phyloP scores from a whole-genome alignment of 2,113 vertebrate genomes.

The Helogale parvula region DNA sequence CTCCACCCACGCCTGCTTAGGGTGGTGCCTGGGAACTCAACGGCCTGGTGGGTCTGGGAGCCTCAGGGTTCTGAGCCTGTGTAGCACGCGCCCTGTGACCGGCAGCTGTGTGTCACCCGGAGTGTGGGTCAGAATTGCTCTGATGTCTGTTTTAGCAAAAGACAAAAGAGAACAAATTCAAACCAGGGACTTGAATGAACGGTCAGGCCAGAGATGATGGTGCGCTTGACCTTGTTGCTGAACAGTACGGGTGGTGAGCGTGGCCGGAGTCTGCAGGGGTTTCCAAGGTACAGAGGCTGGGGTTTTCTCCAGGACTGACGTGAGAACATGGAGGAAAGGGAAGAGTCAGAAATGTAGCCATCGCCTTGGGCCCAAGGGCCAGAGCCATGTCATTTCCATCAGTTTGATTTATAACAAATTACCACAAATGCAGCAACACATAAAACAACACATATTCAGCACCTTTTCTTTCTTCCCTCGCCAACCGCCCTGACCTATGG shows the following conservation, averaged over 20 bases:
- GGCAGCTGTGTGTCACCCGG: no score
- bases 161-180: background rate
- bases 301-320: background rate
- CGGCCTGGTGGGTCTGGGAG: background rate
- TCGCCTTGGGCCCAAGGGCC: background rate
- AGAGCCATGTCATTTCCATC: background rate
- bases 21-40: accelerated
- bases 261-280: background rate
- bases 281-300: accelerated
- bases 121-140: no score
- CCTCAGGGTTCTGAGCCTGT: background rate
- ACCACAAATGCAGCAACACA: background rate
- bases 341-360: background rate
- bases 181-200: background rate
- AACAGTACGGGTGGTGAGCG: no score
- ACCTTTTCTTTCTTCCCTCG: background rate
- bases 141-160: background rate
- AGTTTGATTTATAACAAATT: background rate
- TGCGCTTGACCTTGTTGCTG: no score
- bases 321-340: background rate
- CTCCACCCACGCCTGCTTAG: accelerated
- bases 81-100: no score
- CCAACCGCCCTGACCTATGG: no score
- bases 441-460: background rate
- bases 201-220: background rate